phyloP scores from a whole-genome alignment of 37 sponge, comb jelly and placozoan species.

The Dysidea cf. avara region DNA sequence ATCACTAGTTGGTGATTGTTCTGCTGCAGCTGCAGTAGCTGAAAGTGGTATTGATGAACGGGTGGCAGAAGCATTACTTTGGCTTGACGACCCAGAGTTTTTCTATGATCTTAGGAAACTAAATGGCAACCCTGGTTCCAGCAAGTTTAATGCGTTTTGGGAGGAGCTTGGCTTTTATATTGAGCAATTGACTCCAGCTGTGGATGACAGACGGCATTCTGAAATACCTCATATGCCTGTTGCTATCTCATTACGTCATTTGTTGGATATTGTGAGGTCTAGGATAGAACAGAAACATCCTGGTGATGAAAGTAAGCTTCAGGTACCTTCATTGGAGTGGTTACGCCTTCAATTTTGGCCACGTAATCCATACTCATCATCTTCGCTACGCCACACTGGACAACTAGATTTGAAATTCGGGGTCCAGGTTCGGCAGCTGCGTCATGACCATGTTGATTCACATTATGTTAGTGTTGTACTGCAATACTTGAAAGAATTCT shows the following conservation, averaged over 20 bases:
- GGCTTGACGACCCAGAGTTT: constrained; percentile 1
- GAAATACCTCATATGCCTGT: constrained; percentile 14
- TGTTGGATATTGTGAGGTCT: not conserved
- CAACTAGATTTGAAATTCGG: too few relatives aligned
- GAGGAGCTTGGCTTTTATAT: not conserved
- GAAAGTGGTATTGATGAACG: not conserved
- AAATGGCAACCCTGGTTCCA: not conserved
- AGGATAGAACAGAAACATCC: constrained; percentile 1
- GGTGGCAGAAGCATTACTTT: constrained; percentile 7
- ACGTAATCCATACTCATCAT: constrained; percentile 11
- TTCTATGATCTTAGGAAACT: not conserved
- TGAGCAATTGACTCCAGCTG: constrained; percentile 19
- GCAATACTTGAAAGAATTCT: constrained; percentile 1
- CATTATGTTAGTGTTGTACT: too few relatives aligned
- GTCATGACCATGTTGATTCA: too few relatives aligned
- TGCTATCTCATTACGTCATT: constrained; percentile 5
- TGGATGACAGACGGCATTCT: constrained; percentile 9
- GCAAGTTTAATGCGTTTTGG: constrained; percentile 8
- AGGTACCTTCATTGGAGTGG: constrained; percentile 12
- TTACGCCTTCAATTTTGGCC: constrained; percentile 15
- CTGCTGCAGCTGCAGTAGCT: constrained; percentile 6
- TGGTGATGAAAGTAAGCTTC: not conserved
- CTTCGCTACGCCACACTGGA: not conserved
- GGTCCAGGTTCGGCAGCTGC: too few relatives aligned
- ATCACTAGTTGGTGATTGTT: not conserved